phyloP scores from a whole-genome alignment of 2,888 invertebrate genomes.

The Metellina segmentata region DNA sequence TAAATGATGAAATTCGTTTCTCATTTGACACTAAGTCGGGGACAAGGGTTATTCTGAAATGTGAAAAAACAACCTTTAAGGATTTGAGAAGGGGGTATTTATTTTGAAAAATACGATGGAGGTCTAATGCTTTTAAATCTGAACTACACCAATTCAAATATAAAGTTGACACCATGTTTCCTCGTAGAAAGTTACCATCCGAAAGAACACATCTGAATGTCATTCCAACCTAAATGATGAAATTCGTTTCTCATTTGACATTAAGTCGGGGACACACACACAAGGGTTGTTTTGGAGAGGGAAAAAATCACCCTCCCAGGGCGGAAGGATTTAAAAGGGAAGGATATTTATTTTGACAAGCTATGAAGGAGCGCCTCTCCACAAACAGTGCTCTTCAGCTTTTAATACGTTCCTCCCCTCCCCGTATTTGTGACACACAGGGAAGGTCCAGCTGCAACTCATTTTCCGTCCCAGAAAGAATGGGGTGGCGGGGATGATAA shows the following conservation, averaged over 20 bases:
- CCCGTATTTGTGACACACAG: background rate
- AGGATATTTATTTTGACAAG: conserved; percentile 75
- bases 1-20: too few species aligned
- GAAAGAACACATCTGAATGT: too few species aligned
- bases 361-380: conserved; percentile 49
- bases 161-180: too few species aligned
- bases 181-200: too few species aligned
- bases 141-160: too few species aligned
- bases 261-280: background rate
- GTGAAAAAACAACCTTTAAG: too few species aligned
- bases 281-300: background rate
- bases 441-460: conserved; percentile 41
- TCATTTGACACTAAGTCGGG: too few species aligned
- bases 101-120: background rate
- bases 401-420: conserved; percentile 44
- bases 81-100: too few species aligned
- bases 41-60: too few species aligned
- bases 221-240: background rate
- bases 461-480: conserved; percentile 2
- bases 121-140: too few species aligned
- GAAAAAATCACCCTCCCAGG: background rate
- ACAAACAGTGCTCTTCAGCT: conserved; percentile 17
- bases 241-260: background rate
- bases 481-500: conserved; percentile 43
- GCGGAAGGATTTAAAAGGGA: background rate